These are phyloP conservation scores for Chaitophorus viminalis DNA, from an alignment of 2,888 invertebrate genomes.

Conservation along the genomic window DNA sequence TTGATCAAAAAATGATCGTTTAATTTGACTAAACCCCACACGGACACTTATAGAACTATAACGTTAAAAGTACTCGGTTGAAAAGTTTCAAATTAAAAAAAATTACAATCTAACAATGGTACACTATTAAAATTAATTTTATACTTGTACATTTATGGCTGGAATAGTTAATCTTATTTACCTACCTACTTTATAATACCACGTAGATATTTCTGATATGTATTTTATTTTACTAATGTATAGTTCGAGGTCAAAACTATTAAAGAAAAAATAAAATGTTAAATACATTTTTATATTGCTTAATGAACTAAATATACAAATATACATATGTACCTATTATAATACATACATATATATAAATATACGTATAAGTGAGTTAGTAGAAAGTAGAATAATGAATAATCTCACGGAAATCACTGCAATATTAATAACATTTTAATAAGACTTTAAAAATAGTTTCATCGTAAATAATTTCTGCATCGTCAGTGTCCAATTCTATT, in stretches of 20 bases:
- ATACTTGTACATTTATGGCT: too few species aligned
- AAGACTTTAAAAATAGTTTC: background rate
- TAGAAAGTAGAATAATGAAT: background rate
- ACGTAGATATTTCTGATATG: background rate
- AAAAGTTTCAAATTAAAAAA: constrained; percentile 1
- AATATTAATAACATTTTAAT: constrained; percentile 26
- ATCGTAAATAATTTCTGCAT: background rate
- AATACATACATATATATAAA: background rate
- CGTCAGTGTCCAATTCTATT: background rate
- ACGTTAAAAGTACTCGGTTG: background rate
- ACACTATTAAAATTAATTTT: too few species aligned
- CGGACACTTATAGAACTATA: background rate
- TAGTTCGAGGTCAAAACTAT: background rate
- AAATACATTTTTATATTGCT: background rate
- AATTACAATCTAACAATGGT: background rate
- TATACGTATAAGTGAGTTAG: background rate
- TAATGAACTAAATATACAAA: background rate
- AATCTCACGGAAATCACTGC: background rate
- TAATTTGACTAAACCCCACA: background rate
- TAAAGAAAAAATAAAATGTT: background rate
- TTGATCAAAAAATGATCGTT: background rate
- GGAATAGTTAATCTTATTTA: too few species aligned
- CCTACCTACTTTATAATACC: too few species aligned
- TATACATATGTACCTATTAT: too few species aligned
- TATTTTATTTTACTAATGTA: background rate